Base-by-base conservation (phyloP, 2,797 vertebrate genomes). In the Geotrypetes seraphini region DNA sequence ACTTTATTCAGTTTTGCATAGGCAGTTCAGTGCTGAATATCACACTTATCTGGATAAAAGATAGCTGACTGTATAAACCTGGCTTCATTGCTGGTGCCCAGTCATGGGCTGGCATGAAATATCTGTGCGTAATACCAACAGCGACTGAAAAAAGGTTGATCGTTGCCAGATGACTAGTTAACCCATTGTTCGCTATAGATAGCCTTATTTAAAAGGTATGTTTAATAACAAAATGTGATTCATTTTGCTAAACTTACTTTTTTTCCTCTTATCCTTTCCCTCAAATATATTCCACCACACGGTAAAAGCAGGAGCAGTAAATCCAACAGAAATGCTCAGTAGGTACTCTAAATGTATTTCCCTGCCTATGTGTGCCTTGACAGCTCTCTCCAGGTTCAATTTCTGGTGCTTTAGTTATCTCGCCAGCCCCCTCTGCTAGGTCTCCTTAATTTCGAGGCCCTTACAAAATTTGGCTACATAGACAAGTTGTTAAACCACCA, bases 271-370 rank as follows among this genome's bases (percentile, higher is more conserved):
- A 12, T n/a, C n/a, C 23, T 53, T 38, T 11, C 8, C 44, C 35
- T 33, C 48, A 60, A 62, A 57, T 23, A 47, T 37, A 33, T 7
- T 42, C 31, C 49, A 71, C 67, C 26, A 33, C 22, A 45, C 48
- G 56, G 60, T 45, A 59, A 8, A 61, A 57, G 59, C 53, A 43
- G 22, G 10, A 25, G 48, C 30, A 28, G 18, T 39, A 29, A 6
- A n/a, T 6, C 25, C 23, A 19, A 30, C 23, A 42, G 25, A 16
- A 29, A 21, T 6, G 11, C 12, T 26, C 35, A 27, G 34, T 30
- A 21, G 42, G n/a, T 25, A 10, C 8, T 38, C 19, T 22, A 47
- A 43, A 28, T 49, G 12, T 23, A 30, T 52, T 53, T 36, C 31
- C 39, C 12, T 26, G 28, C 9, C 3, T 31, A 10, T 28, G 18